These are phyloP conservation scores for Ectropis grisescens DNA, from an alignment of 1,140 invertebrate genomes.

Conservation along the genomic window DNA sequence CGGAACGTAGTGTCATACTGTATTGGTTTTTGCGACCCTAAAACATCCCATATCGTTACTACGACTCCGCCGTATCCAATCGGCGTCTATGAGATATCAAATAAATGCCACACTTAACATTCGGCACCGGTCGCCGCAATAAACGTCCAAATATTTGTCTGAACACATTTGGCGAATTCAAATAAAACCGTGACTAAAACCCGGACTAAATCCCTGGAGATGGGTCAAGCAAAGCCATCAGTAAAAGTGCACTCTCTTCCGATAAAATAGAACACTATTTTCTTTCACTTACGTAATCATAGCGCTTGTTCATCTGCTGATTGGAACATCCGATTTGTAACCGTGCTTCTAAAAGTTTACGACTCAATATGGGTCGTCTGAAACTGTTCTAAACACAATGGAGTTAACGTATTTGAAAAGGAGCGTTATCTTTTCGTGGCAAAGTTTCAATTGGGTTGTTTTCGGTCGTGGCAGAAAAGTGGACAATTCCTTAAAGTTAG, in stretches of 20 bases:
- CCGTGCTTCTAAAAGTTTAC: too few species aligned
- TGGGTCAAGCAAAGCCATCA: conserved; percentile 30
- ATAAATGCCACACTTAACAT: conserved; percentile 57
- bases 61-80: too few species aligned
- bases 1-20: too few species aligned
- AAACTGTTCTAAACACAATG: too few species aligned
- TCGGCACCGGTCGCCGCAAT: conserved; percentile 52
- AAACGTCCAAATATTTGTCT: conserved; percentile 67
- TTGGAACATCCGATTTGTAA: too few species aligned
- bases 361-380: too few species aligned
- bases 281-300: background rate
- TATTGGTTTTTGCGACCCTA: too few species aligned
- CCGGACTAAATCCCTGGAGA: conserved; percentile 44
- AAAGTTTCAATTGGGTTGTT: conserved; percentile 14
- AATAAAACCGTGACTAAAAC: conserved; percentile 63
- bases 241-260: conserved; percentile 9
- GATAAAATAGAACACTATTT: conserved; percentile 3
- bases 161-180: conserved; percentile 52
- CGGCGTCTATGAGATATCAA: too few species aligned
- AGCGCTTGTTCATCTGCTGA: too few species aligned
- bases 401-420: too few species aligned
- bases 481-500: conserved; percentile 36
- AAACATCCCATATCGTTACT: too few species aligned
- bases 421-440: conserved; percentile 1
- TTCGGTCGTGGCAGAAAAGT: conserved; percentile 14